Percentiles rank a stretch among this genome's conserved stretches.
Conservation (phyloP, 1,140 invertebrate species). For the Laupala kohalensis region DNA sequence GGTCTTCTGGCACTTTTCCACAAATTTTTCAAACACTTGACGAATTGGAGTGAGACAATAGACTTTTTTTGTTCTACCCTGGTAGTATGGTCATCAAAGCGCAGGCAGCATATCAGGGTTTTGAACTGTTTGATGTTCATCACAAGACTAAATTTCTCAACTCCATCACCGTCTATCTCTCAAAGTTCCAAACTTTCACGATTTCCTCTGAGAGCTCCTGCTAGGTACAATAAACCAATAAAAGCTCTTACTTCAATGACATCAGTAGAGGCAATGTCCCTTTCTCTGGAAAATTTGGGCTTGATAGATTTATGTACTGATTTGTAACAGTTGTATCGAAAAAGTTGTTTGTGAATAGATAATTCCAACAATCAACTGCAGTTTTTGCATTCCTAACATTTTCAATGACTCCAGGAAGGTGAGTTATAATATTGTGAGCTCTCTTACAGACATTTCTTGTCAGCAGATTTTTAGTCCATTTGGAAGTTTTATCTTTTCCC, state of each 20-base stretch:
- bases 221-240: conserved; percentile 34
- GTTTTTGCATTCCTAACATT: background rate
- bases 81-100: conserved; percentile 30
- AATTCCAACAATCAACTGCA: conserved; percentile 2
- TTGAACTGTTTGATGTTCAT: conserved; percentile 34
- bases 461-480: background rate
- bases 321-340: background rate
- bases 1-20: background rate
- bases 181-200: conserved; percentile 33
- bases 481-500: background rate
- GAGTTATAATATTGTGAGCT: background rate
- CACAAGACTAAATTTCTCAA: conserved; percentile 26
- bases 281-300: background rate
- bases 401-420: background rate
- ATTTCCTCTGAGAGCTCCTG: conserved; percentile 30
- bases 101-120: conserved; percentile 30
- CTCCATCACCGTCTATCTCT: conserved; percentile 30
- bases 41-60: conserved; percentile 34
- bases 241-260: conserved; percentile 32
- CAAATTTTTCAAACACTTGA: conserved; percentile 22
- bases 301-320: background rate
- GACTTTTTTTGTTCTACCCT: conserved; percentile 24
- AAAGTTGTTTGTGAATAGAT: background rate
- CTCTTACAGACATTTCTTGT: background rate
- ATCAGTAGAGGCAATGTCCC: background rate